Evolutionary conservation across 1,140 invertebrate species (phyloP).

Genomic region (Camponotus vicinus): DNA sequence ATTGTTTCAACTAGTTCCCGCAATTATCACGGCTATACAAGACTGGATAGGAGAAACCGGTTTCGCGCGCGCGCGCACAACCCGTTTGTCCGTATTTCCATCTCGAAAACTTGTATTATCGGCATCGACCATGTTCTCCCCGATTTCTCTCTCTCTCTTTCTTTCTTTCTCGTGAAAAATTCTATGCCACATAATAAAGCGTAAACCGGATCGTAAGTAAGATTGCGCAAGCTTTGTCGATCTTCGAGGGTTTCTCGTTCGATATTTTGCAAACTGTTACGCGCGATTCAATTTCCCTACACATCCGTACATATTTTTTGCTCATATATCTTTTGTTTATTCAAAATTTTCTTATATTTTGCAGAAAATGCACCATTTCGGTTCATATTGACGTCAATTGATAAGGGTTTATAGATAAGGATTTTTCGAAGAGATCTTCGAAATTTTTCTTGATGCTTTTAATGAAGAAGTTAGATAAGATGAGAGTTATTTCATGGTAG

Average conservation of each 20-base stretch:
- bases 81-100: slow-evolving; percentile 52
- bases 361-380: too few species aligned
- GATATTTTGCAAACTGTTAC: not conserved
- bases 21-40: slow-evolving; percentile 45
- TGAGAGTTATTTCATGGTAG: not conserved
- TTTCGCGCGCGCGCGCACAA: slow-evolving; percentile 29
- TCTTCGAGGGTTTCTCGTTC: not conserved
- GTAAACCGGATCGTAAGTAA: slow-evolving; percentile 10
- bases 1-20: slow-evolving; percentile 59
- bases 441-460: not conserved
- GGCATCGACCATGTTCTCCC: not conserved
- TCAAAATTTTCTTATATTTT: not conserved
- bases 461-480: not conserved
- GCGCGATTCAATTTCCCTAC: too few species aligned
- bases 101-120: slow-evolving; percentile 53
- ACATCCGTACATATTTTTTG: not conserved
- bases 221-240: slow-evolving; percentile 44
- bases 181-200: slow-evolving; percentile 27
- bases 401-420: not conserved
- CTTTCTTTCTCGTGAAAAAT: slow-evolving; percentile 31
- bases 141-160: too few species aligned
- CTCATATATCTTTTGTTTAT: not conserved
- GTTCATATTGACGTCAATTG: not conserved
- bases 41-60: slow-evolving; percentile 54
- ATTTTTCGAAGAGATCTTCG: not conserved